Conservation (phyloP, 1,140 invertebrate species). For the Rhopalosiphum maidis region DNA sequence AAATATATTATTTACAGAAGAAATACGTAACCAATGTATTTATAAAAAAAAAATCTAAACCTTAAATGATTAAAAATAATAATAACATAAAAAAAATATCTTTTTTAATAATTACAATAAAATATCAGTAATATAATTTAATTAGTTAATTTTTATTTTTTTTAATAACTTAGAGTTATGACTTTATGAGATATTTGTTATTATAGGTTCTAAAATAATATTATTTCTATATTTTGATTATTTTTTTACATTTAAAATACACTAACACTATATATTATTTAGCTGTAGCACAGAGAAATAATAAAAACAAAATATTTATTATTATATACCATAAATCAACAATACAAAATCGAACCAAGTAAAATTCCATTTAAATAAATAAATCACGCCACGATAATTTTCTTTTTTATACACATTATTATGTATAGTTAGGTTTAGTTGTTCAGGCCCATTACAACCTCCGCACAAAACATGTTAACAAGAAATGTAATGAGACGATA, state of each 20-base stretch:
- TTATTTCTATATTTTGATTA: not conserved
- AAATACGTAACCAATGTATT: not conserved
- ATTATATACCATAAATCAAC: not conserved
- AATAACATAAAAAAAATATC: not conserved
- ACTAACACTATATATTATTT: too few relatives aligned
- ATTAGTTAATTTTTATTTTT: not conserved
- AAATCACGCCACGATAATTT: not conserved
- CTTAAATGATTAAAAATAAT: not conserved
- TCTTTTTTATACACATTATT: not conserved
- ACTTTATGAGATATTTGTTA: not conserved
- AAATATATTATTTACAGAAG: not conserved
- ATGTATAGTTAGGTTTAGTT: not conserved
- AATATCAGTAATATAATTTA: not conserved
- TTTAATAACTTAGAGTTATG: not conserved
- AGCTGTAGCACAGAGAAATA: not conserved
- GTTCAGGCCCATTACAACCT: not conserved
- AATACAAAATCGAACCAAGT: not conserved
- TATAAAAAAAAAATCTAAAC: not conserved
- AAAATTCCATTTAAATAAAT: constrained; percentile 22
- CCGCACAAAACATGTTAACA: not conserved
- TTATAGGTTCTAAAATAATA: not conserved
- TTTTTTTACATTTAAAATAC: not conserved
- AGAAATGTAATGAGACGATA: constrained; percentile 27
- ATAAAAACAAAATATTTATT: not conserved
- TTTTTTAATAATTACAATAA: not conserved